Conservation (phyloP, 2,888 invertebrate genomes). For the Eristalis pertinax region DNA sequence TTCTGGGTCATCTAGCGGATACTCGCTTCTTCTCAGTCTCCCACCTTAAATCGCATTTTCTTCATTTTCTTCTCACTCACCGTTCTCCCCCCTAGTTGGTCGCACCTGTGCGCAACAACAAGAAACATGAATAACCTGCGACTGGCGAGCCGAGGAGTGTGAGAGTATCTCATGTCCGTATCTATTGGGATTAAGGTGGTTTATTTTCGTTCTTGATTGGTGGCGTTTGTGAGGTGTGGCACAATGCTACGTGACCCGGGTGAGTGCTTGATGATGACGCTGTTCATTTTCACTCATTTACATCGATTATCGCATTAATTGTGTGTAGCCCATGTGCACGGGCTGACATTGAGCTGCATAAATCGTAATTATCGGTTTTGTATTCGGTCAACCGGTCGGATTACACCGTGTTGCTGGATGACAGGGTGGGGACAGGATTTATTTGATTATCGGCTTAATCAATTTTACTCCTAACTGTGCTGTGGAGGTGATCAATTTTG, state of each 20-base stretch:
- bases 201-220: constrained; percentile 38
- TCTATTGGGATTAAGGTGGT: constrained; percentile 19
- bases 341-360: constrained; percentile 19
- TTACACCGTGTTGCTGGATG: background rate
- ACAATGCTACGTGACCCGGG: background rate
- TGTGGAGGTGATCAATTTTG: background rate
- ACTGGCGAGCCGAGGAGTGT: constrained; percentile 12
- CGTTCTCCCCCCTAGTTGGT: background rate
- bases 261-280: background rate
- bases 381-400: background rate
- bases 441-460: constrained; percentile 13
- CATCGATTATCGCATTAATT: constrained; percentile 28
- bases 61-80: constrained; percentile 34
- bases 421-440: background rate
- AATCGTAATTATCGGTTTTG: constrained; percentile 25
- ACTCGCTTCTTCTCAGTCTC: constrained; percentile 7
- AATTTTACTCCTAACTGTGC: background rate
- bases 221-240: constrained; percentile 27
- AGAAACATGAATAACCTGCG: constrained; percentile 28
- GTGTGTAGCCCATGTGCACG: constrained; percentile 13
- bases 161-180: constrained; percentile 7
- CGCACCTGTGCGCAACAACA: constrained; percentile 31
- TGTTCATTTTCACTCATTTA: constrained; percentile 7
- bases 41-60: constrained; percentile 29
- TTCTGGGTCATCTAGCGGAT: constrained; percentile 60